Conservation (phyloP, 1,140 invertebrate genomes). For the Ptiloglossa arizonensis region DNA sequence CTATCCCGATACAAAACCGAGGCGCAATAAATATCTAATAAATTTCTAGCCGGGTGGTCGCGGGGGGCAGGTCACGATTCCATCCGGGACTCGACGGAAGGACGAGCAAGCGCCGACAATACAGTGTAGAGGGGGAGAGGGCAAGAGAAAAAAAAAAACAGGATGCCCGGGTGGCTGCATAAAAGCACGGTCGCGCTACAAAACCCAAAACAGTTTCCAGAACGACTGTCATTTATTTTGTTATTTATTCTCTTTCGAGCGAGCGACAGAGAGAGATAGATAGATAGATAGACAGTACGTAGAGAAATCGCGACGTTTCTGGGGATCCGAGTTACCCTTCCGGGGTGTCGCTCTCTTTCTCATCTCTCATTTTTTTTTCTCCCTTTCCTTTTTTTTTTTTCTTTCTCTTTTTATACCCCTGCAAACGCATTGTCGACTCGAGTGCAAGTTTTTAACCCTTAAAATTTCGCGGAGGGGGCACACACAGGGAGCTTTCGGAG, state of each 20-base stretch:
- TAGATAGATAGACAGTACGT: conserved; percentile 27
- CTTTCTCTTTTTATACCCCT: conserved; percentile 8
- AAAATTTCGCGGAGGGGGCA: conserved; percentile 76
- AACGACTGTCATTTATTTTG: conserved; percentile 79
- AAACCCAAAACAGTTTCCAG: conserved; percentile 80
- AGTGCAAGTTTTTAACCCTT: conserved; percentile 82
- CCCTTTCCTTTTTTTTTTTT: conserved; percentile 18
- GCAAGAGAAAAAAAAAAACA: conserved; percentile 31
- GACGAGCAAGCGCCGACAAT: conserved; percentile 58
- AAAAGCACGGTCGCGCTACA: conserved; percentile 68
- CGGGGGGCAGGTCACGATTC: conserved; percentile 72
- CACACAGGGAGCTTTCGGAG: conserved; percentile 60
- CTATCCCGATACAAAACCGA: conserved; percentile 71
- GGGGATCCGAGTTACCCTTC: conserved; percentile 56
- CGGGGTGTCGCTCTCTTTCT: conserved; percentile 34
- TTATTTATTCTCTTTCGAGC: conserved; percentile 80
- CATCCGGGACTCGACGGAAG: conserved; percentile 52
- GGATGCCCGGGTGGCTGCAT: conserved; percentile 43
- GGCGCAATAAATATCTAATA: conserved; percentile 81
- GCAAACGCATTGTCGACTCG: conserved; percentile 77
- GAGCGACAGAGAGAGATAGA: conserved; percentile 42
- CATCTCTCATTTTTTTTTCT: conserved; percentile 9
- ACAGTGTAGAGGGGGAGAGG: no score
- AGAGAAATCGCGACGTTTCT: conserved; percentile 40
- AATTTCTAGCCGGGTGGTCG: conserved; percentile 78